A percentile compares a stretch with the other conserved stretches of the same genome.
Evolutionary conservation across 1,140 invertebrate species (phyloP).

Genomic region (Contarinia nasturtii): DNA sequence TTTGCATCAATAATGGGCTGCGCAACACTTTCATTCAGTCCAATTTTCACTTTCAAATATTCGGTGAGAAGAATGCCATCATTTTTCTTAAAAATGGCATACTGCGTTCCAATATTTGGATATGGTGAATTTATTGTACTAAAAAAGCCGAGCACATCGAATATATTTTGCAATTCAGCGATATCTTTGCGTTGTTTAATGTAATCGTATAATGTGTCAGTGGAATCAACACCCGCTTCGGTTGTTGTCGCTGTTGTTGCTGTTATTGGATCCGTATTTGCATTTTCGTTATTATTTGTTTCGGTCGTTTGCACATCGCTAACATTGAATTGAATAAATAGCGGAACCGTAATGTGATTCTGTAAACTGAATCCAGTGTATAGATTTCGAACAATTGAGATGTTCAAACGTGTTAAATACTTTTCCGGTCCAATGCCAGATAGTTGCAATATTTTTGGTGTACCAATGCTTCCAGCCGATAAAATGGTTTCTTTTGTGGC

Average conservation of each 20-base stretch:
- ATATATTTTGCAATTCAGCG: conserved; percentile 24
- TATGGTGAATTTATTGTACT: conserved; percentile 3
- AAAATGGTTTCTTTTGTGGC: conserved; percentile 53
- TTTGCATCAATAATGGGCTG: not conserved
- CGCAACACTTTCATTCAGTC: not conserved
- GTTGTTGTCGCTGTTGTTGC: not conserved
- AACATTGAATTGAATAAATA: conserved; percentile 23
- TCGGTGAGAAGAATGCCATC: no score
- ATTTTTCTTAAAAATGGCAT: not conserved
- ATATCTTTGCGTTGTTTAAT: conserved; percentile 22
- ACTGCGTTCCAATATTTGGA: conserved; percentile 6
- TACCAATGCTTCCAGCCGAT: conserved; percentile 46
- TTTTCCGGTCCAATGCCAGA: conserved; percentile 51
- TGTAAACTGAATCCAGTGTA: conserved; percentile 58
- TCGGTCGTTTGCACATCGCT: conserved; percentile 8
- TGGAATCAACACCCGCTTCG: not conserved
- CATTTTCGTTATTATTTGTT: conserved; percentile 11
- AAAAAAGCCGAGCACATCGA: conserved; percentile 7
- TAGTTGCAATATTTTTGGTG: conserved; percentile 51
- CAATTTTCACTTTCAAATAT: not conserved
- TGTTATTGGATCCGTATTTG: conserved; percentile 17
- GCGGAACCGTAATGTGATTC: conserved; percentile 32
- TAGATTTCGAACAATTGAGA: conserved; percentile 37
- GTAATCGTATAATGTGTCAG: conserved; percentile 8
- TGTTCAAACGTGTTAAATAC: conserved; percentile 31